Evolutionary conservation across 2,888 invertebrate genomes (phyloP), one percentile per base, ranked within the genome.

Genomic region (Pyrgus malvae): DNA sequence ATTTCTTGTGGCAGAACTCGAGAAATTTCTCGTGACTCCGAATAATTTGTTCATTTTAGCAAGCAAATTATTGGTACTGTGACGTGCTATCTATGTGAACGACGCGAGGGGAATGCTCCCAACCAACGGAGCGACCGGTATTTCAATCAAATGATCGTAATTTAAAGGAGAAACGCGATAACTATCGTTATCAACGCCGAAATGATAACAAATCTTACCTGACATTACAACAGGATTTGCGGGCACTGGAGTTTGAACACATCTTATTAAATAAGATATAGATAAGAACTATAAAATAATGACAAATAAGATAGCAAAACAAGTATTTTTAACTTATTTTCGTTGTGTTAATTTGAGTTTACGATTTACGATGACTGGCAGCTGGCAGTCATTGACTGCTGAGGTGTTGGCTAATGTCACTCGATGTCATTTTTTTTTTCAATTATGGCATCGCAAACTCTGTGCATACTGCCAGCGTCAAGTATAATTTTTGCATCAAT

Each of bases 1-100:
- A 69, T 92, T 93, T 65, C 77, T 70, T 16, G 78, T 69, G 1
- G 78, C 61, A 9, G 87, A 80, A 72, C 74, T 83, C 4, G 86
- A 87, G 67, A 89, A 87, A 61, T 74, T 80, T 62, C 87, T 77
- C n/a, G 78, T 72, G 35, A 84, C 63, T 40, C 78, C 72, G 31
- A 75, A 62, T 56, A 88, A 74, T 65, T 86, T 82, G 48, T 83
- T 82, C 78, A 88, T 82, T 69, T 77, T 81, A 2, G 2, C 21
- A 9, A 33, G 9, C 14, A 14, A n/a, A n/a, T n/a, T n/a, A n/a
- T n/a, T n/a, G n/a, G n/a, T n/a, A n/a, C n/a, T n/a, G n/a, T n/a
- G n/a, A 35, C 33, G 45, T 9, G 19, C 17, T 11, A 11, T 9
- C 23, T 23, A 46, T 7, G 33, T 14, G 16, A 48, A 37, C n/a